Conservation (phyloP, 2,888 invertebrate species). For the Limnephilus rhombicus region DNA sequence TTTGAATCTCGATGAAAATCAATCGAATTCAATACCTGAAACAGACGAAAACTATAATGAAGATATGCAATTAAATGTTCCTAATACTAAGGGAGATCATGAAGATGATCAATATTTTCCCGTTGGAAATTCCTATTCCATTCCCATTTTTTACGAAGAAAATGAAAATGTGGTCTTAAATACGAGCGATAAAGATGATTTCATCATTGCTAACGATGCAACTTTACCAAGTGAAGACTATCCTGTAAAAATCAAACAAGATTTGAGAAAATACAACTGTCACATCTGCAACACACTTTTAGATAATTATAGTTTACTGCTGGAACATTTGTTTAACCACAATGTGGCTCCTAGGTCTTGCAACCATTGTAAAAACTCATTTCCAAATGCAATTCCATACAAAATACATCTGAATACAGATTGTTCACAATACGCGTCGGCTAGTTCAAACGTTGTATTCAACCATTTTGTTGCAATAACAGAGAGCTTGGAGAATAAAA, state of each 20-base stretch:
- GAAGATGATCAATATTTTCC: not conserved
- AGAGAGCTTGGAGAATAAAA: slow-evolving; percentile 36
- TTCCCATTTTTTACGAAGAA: not conserved
- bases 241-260: slow-evolving; percentile 3
- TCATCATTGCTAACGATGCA: not conserved
- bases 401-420: slow-evolving; percentile 56
- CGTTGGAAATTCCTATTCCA: no score
- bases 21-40: not conserved
- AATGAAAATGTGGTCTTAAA: not conserved
- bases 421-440: slow-evolving; percentile 29
- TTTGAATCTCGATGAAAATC: not conserved
- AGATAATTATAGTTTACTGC: not conserved
- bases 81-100: not conserved
- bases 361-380: slow-evolving; percentile 56
- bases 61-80: not conserved
- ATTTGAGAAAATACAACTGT: slow-evolving; percentile 24
- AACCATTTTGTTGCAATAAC: slow-evolving; percentile 10
- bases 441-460: not conserved
- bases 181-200: not conserved
- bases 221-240: not conserved
- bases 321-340: slow-evolving; percentile 59
- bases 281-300: slow-evolving; percentile 24
- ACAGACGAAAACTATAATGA: not conserved
- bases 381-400: slow-evolving; percentile 58
- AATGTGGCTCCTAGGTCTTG: slow-evolving; percentile 56